Evolutionary conservation across 2,113 vertebrate species (phyloP).

Genomic region (Collichthys lucidus): DNA sequence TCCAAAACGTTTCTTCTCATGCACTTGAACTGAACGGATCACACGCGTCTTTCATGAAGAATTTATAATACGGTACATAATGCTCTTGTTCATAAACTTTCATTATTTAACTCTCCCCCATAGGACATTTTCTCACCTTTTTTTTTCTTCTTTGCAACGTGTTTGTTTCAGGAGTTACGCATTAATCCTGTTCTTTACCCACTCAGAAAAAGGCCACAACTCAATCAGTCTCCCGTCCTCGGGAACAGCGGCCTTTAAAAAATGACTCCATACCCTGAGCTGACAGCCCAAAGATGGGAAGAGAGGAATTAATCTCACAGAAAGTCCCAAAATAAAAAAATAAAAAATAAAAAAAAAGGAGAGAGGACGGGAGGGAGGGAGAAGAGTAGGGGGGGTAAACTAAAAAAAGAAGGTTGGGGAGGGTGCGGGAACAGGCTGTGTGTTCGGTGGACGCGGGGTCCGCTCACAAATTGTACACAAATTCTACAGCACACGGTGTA

Average conservation of each 20-base stretch:
- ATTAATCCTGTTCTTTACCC: constrained; percentile 83
- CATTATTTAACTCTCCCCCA: constrained; percentile 66
- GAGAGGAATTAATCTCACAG: constrained; percentile 80
- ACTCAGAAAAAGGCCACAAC: constrained; percentile 83
- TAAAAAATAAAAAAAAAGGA: no score
- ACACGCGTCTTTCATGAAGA: constrained; percentile 27
- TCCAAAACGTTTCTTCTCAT: constrained; percentile 11
- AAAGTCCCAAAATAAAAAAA: constrained; percentile 71
- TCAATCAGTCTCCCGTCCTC: constrained; percentile 83
- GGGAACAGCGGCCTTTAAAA: constrained; percentile 76
- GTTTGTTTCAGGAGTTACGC: constrained; percentile 68
- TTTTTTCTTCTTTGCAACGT: constrained; percentile 22
- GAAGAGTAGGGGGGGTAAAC: neutral
- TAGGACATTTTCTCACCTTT: constrained; percentile 36
- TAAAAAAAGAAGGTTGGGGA: constrained; percentile 35
- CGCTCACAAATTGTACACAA: constrained; percentile 69
- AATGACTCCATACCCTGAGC: constrained; percentile 75
- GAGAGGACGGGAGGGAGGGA: no score
- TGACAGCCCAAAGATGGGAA: constrained; percentile 72
- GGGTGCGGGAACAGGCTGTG: constrained; percentile 39
- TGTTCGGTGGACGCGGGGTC: constrained; percentile 33
- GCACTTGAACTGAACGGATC: neutral
- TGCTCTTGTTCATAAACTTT: constrained; percentile 67
- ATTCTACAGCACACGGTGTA: constrained; percentile 32
- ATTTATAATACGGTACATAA: constrained; percentile 39